Conservation (phyloP, 2,797 vertebrate genomes). For the Gorsachius magnificus region DNA sequence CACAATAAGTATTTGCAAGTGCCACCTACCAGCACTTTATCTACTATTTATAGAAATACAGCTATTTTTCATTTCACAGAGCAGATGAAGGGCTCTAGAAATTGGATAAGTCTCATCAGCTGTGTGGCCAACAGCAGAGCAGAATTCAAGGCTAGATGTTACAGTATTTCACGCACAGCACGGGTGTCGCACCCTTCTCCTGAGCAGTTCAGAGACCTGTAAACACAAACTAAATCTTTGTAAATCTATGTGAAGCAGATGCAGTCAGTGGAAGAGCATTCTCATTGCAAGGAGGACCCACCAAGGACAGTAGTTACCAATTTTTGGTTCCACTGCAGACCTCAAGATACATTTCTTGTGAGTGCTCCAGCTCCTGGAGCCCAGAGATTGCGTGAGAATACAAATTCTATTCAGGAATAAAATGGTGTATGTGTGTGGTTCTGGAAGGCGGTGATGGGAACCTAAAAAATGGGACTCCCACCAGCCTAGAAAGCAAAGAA, state of each 20-base stretch:
- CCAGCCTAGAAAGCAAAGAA: background rate
- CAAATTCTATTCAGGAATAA: background rate
- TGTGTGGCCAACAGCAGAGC: background rate
- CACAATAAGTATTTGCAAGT: conserved; percentile 22
- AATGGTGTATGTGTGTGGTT: background rate
- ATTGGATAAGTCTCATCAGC: conserved; percentile 2
- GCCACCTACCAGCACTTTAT: conserved; percentile 1
- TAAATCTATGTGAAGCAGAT: background rate
- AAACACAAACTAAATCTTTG: background rate
- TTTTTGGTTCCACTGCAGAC: background rate
- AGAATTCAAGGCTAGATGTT: background rate
- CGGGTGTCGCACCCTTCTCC: background rate
- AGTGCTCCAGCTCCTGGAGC: background rate
- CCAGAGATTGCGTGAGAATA: background rate
- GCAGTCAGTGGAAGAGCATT: background rate
- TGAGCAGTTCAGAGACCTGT: background rate
- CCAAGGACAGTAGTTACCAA: background rate
- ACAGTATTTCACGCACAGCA: background rate
- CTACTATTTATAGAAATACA: conserved; percentile 22
- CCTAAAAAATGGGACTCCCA: background rate
- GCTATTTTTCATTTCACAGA: conserved; percentile 24
- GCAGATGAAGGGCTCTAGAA: conserved; percentile 37
- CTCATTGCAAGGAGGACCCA: background rate
- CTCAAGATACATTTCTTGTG: background rate
- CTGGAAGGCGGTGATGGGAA: background rate